Evolutionary conservation across 2,797 vertebrate species (phyloP).

Genomic region (Sphenodon punctatus): DNA sequence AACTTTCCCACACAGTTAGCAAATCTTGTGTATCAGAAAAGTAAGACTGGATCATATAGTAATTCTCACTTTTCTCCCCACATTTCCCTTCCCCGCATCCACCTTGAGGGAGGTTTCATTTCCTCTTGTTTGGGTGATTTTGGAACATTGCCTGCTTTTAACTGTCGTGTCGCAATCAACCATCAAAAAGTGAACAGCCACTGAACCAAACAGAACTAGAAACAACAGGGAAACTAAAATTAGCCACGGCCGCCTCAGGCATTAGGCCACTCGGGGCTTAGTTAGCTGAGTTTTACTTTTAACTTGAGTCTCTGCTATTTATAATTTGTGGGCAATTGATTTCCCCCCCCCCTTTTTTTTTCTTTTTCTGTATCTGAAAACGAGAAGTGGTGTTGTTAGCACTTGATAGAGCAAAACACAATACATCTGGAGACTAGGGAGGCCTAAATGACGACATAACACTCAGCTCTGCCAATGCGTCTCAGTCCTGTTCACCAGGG

Average conservation of each 20-base stretch:
- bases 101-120: no score
- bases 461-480: not conserved
- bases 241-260: slow-evolving; percentile 59
- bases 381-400: slow-evolving; percentile 7
- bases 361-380: not conserved
- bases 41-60: not conserved
- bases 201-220: not conserved
- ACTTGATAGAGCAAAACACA: not conserved
- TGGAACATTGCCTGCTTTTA: accelerated
- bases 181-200: not conserved
- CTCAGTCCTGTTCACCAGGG: not conserved
- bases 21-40: not conserved
- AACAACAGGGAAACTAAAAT: slow-evolving; percentile 56
- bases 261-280: slow-evolving; percentile 52
- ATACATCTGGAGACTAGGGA: not conserved
- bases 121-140: not conserved
- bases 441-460: accelerated
- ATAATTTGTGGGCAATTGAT: slow-evolving; percentile 40
- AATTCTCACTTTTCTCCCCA: no score
- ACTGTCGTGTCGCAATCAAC: not conserved
- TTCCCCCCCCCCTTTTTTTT: not conserved
- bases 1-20: not conserved
- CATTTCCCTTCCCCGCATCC: no score
- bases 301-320: slow-evolving; percentile 57
- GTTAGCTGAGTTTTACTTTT: slow-evolving; percentile 28